phyloP scores from a whole-genome alignment of 2,113 vertebrate species.

The Pundamilia nyererei region DNA sequence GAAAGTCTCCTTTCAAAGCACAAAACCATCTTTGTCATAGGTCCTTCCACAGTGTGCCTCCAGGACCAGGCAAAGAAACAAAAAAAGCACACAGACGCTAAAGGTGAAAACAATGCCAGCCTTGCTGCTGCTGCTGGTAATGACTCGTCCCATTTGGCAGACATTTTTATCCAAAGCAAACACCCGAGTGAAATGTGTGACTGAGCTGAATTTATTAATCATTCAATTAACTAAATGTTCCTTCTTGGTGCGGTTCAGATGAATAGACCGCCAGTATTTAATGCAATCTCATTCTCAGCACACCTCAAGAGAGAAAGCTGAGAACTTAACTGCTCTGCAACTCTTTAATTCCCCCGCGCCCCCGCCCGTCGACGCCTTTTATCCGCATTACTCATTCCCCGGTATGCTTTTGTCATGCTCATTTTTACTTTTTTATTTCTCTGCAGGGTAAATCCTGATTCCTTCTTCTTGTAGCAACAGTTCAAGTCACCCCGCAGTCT shows the following conservation, averaged over 20 bases:
- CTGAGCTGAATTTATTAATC: constrained; percentile 99
- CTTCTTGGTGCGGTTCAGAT: constrained; percentile 90
- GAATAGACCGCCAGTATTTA: constrained; percentile 97
- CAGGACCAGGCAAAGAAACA: neutral
- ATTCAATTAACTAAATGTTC: constrained; percentile 99
- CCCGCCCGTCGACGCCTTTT: neutral
- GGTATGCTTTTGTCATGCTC: constrained; percentile 4
- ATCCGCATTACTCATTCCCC: constrained; percentile 46
- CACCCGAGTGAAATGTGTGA: constrained; percentile 88
- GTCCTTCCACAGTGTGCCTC: neutral
- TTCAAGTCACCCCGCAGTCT: neutral
- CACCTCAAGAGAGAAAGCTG: constrained; percentile 82
- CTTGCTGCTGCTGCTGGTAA: neutral
- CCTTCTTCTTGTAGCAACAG: neutral
- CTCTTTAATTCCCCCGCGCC: constrained; percentile 30
- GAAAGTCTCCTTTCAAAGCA: neutral
- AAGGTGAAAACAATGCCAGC: neutral
- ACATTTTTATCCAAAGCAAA: constrained; percentile 66
- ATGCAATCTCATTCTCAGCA: constrained; percentile 91
- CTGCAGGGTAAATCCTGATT: neutral
- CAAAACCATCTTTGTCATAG: neutral
- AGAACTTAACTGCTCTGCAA: constrained; percentile 67
- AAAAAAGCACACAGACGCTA: neutral
- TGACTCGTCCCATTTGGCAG: constrained; percentile 55
- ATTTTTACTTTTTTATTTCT: constrained; percentile 26